Evolutionary conservation across 30 jellyfish, hydroid and myxozoan species (phyloP).

Genomic region (Chironex yamaguchii): DNA sequence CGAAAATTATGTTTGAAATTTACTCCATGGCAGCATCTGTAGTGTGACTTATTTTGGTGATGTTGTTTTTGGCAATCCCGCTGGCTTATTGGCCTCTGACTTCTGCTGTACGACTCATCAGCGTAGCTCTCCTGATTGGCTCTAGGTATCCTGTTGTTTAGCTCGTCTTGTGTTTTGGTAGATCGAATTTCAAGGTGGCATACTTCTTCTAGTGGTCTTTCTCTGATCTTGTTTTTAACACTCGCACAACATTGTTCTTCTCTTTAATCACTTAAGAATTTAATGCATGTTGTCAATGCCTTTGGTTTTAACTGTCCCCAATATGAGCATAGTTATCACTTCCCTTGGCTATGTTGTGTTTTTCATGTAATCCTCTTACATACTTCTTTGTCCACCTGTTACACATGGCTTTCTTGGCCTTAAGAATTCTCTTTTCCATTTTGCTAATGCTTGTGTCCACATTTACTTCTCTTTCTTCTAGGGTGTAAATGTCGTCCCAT

Average conservation of each 20-base stretch:
- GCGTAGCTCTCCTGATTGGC: no score
- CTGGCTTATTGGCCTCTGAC: no score
- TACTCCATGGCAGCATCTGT: no score
- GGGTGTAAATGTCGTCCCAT: not conserved
- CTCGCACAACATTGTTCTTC: slow-evolving; percentile 29
- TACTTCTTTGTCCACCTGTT: slow-evolving; percentile 67
- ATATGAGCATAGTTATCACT: slow-evolving; percentile 44
- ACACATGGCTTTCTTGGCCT: slow-evolving; percentile 57
- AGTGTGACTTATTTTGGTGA: no score
- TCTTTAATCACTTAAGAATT: not conserved
- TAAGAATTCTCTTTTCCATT: slow-evolving; percentile 44
- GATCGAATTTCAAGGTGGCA: slow-evolving; percentile 43
- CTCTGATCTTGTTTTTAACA: slow-evolving; percentile 31
- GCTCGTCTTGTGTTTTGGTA: slow-evolving; percentile 4
- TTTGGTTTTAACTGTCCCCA: slow-evolving; percentile 28
- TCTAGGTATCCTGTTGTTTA: slow-evolving; percentile 16
- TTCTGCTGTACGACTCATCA: no score
- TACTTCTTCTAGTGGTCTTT: slow-evolving; percentile 32
- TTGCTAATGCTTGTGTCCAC: slow-evolving; percentile 15
- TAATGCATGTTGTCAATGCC: slow-evolving; percentile 22
- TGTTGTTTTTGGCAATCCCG: no score
- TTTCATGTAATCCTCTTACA: slow-evolving; percentile 61
- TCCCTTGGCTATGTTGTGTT: no score
- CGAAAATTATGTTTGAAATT: no score
- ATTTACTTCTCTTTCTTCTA: slow-evolving; percentile 44